Evolutionary conservation across 2,888 invertebrate genomes (phyloP).

Genomic region (Chironomus riparius): DNA sequence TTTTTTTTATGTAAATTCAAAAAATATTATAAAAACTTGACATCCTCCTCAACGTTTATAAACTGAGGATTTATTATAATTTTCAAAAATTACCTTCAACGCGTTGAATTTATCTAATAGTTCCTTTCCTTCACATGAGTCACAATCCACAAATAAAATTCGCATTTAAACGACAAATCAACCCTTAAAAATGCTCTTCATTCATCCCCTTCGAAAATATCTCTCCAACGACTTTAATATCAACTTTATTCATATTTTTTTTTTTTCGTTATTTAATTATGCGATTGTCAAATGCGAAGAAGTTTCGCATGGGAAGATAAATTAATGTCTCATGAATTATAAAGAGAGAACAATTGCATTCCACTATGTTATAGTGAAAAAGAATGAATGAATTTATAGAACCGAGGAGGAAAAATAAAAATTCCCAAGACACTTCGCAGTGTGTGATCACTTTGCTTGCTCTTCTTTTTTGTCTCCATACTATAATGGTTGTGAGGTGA

Average conservation of each 20-base stretch:
- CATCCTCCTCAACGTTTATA: too few species aligned
- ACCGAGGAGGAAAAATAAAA: not conserved
- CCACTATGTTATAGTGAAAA: not conserved
- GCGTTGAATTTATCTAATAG: too few species aligned
- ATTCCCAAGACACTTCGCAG: not conserved
- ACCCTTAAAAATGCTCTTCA: too few species aligned
- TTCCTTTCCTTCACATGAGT: too few species aligned
- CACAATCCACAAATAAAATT: too few species aligned
- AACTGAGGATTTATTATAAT: too few species aligned
- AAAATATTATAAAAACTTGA: too few species aligned
- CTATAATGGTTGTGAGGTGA: not conserved
- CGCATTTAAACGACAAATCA: too few species aligned
- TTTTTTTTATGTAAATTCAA: too few species aligned
- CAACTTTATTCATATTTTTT: not conserved
- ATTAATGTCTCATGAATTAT: not conserved
- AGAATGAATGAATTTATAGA: not conserved
- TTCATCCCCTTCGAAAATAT: too few species aligned
- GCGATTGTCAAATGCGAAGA: slow-evolving; percentile 1
- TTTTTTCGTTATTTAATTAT: not conserved
- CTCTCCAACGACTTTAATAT: not conserved
- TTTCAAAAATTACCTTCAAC: too few species aligned
- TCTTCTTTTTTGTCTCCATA: slow-evolving; percentile 14
- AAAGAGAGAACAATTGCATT: slow-evolving; percentile 1
- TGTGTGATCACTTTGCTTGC: not conserved
- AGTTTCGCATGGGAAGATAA: not conserved